phyloP scores from a whole-genome alignment of 1,140 invertebrate species.

The Halictus rubicundus region DNA sequence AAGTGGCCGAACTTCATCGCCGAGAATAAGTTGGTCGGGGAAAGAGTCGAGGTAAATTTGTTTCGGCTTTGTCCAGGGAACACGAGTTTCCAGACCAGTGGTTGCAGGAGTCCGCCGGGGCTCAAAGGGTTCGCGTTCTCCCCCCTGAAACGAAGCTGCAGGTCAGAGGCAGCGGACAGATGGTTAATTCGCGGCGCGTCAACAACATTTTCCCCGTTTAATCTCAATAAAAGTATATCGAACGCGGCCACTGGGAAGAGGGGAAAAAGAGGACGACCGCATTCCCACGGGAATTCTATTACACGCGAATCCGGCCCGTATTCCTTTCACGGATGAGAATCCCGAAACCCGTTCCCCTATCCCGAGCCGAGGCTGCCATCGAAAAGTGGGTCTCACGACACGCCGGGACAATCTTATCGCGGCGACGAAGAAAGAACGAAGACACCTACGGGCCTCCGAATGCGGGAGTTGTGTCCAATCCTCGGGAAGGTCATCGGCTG shows the following conservation, averaged over 20 bases:
- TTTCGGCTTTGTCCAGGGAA: no score
- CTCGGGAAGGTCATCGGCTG: not conserved
- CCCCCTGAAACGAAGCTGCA: no score
- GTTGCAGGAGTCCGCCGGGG: no score
- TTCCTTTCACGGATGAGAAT: constrained; percentile 36
- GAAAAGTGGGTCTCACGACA: constrained; percentile 45
- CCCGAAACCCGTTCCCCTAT: not conserved
- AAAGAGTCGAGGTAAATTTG: no score
- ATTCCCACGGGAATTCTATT: constrained; percentile 33
- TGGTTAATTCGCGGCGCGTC: not conserved
- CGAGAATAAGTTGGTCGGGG: no score
- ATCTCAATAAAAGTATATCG: constrained; percentile 6
- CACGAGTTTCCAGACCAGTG: no score
- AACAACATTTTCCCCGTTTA: constrained; percentile 9
- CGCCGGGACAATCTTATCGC: constrained; percentile 45
- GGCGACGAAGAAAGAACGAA: constrained; percentile 10
- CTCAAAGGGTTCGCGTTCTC: no score
- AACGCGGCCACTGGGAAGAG: not conserved
- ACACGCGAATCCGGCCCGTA: constrained; percentile 28
- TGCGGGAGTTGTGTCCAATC: constrained; percentile 19
- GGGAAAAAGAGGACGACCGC: not conserved
- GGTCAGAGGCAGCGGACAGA: no score
- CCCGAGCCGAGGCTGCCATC: constrained; percentile 14
- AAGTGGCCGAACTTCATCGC: no score
- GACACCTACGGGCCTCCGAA: constrained; percentile 15